Evolutionary conservation across 1,140 invertebrate species (phyloP), one percentile per base, ranked within the genome.

Genomic region (Lasioglossum albipes): DNA sequence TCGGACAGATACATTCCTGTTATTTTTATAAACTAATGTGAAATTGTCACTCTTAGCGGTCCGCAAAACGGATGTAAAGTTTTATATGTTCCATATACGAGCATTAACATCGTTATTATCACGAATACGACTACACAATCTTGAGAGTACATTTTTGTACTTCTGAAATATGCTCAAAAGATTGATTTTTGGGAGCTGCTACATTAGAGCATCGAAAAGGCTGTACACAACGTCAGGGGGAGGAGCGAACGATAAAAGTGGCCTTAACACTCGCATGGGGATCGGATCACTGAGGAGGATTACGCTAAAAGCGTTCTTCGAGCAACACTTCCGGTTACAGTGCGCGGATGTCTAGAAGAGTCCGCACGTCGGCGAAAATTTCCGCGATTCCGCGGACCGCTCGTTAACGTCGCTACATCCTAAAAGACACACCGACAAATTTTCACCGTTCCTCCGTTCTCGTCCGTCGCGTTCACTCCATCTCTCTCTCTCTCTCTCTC

Each of bases 401-500:
- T 79, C 70, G 75, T 82, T 79, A 82, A 79, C 64, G 42, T 22
- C 7, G 68, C 49, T 7, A 54, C 59, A 45, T 65, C 74, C 65
- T 54, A 2, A 57, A 79, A 86, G 82, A 83, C 67, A 66, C 45
- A 73, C n/a, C 61, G 62, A 71, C 66, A 68, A 81, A 87, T 87
- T 87, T 86, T 81, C 79, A 20, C 71, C 74, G 45, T 49, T 69
- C 36, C 65, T 62, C 31, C 67, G 41, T 62, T 74, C 75, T 49
- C 69, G 57, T 62, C 66, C 10, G 74, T n/a, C 61, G 31, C 52
- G 42, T 66, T 77, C 66, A 16, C 80, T 74, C 67, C 79, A 81
- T 75, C 87, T 87, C 78, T 71, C 82, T 86, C 81, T 86, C 87
- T 87, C 78, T 75, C 87, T 87, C 78, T 75, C 87, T 87, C 78